Evolutionary conservation across 2,113 vertebrate genomes (phyloP).

Genomic region (Lycocorax pyrrhopterus): DNA sequence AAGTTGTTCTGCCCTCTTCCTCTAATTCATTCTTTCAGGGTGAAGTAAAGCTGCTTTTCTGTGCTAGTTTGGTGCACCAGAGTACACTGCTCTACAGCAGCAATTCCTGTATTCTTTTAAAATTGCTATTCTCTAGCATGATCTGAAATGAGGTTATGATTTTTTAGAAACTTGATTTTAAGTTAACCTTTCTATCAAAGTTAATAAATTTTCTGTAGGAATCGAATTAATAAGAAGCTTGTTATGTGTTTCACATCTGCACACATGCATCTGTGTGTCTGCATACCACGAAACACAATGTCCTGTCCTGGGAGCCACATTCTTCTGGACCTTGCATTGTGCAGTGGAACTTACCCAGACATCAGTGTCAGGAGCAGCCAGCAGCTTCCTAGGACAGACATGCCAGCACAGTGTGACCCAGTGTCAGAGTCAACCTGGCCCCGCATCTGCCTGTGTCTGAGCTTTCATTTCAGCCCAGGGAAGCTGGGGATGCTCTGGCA

Average conservation of each 20-base stretch:
- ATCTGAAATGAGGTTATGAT: neutral
- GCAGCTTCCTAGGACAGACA: neutral
- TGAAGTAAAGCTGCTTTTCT: neutral
- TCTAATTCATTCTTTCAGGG: neutral
- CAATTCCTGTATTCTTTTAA: neutral
- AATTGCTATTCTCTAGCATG: neutral
- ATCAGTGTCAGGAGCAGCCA: neutral
- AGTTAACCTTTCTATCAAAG: neutral
- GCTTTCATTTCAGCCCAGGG: neutral
- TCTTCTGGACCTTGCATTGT: neutral
- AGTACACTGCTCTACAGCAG: neutral
- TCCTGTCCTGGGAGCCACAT: neutral
- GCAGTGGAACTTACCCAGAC: neutral
- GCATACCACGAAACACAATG: rapidly evolving
- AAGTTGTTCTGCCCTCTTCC: neutral
- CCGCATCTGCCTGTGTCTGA: neutral
- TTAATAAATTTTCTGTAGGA: neutral
- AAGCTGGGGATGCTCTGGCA: neutral
- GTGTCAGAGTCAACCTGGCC: neutral
- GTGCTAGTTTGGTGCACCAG: neutral
- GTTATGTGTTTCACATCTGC: neutral
- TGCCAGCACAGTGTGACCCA: neutral
- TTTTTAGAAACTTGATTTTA: neutral
- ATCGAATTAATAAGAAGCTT: neutral
- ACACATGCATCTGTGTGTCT: neutral